Percentiles rank a stretch among this genome's conserved stretches.
These are phyloP conservation scores for Sceliomorpha sp. DNA, from an alignment of 2,888 invertebrate species.

Conservation along the genomic window DNA sequence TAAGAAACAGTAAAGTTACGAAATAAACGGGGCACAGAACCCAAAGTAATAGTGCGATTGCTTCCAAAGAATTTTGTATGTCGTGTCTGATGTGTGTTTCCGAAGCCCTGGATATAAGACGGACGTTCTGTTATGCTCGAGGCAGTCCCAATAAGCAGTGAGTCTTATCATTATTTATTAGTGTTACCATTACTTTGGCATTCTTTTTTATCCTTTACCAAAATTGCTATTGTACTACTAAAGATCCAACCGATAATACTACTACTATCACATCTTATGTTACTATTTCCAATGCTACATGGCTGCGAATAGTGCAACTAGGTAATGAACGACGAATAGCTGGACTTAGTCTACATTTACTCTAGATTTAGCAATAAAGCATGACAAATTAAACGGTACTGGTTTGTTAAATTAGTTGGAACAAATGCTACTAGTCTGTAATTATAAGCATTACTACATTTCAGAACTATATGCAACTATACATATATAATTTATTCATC, in stretches of 20 bases:
- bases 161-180: slow-evolving; percentile 62
- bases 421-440: no score
- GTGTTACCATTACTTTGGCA: slow-evolving; percentile 25
- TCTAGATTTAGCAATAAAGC: slow-evolving; percentile 24
- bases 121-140: slow-evolving; percentile 66
- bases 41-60: slow-evolving; percentile 42
- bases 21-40: slow-evolving; percentile 19
- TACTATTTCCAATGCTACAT: slow-evolving; percentile 8
- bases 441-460: no score
- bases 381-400: slow-evolving; percentile 7
- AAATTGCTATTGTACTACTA: slow-evolving; percentile 23
- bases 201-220: slow-evolving; percentile 20
- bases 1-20: slow-evolving; percentile 15
- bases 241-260: slow-evolving; percentile 14
- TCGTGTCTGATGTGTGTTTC: slow-evolving; percentile 74
- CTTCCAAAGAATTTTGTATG: slow-evolving; percentile 61
- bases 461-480: no score
- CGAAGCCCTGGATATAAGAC: slow-evolving; percentile 68
- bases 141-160: slow-evolving; percentile 69
- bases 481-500: no score
- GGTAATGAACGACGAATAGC: slow-evolving; percentile 5
- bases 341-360: slow-evolving; percentile 11
- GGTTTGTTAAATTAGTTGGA: slow-evolving; percentile 6
- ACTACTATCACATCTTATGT: slow-evolving; percentile 5
- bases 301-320: slow-evolving; percentile 3